These are phyloP conservation scores for Synergus umbraculus DNA, from an alignment of 2,888 invertebrate species.

Conservation along the genomic window DNA sequence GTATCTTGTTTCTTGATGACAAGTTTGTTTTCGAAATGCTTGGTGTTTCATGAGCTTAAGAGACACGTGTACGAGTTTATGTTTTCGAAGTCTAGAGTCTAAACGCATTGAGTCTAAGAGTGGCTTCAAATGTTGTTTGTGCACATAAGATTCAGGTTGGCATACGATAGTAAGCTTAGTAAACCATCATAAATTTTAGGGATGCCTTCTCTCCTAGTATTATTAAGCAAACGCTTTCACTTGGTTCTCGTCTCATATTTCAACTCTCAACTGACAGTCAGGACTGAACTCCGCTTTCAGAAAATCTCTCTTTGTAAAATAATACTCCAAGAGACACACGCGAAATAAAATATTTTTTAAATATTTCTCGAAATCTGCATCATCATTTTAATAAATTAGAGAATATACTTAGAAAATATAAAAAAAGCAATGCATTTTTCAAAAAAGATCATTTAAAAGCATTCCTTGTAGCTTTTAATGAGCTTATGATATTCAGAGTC, in stretches of 20 bases:
- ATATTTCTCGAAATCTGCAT: no score
- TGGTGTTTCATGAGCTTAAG: conserved; percentile 17
- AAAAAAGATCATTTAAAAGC: no score
- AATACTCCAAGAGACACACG: no score
- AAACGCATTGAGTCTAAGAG: conserved; percentile 4
- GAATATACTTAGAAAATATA: no score
- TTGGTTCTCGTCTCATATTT: conserved; percentile 46
- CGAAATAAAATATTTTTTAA: no score
- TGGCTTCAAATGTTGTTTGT: conserved; percentile 60
- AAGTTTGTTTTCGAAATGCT: conserved; percentile 46
- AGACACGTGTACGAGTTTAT: conserved; percentile 34
- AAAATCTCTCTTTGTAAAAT: background rate
- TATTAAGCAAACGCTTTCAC: conserved; percentile 55
- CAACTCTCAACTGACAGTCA: conserved; percentile 29
- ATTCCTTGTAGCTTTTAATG: no score
- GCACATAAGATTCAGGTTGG: conserved; percentile 63
- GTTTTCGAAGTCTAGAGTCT: conserved; percentile 17
- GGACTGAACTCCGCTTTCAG: background rate
- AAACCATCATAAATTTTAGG: conserved; percentile 69
- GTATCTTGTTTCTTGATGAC: conserved; percentile 30
- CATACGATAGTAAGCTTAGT: conserved; percentile 66
- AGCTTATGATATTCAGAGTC: no score
- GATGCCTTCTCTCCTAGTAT: conserved; percentile 56
- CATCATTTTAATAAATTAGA: no score
- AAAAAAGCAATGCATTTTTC: no score